Evolutionary conservation across 2,113 vertebrate species (phyloP), one percentile per base, ranked within the genome.

Genomic region (Melanerpes formicivorus): DNA sequence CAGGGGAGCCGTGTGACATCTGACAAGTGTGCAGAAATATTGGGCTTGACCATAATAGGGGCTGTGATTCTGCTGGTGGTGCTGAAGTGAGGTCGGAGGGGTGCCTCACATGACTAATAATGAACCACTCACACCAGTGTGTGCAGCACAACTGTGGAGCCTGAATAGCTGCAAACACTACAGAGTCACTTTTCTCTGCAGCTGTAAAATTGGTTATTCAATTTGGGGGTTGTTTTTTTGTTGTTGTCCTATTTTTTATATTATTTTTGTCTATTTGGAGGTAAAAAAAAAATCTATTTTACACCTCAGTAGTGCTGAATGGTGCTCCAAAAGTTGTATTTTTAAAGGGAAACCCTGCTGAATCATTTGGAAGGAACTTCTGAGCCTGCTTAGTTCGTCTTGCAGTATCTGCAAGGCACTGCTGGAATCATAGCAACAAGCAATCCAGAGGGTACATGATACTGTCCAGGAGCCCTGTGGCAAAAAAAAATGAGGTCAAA

Each of bases 1-100:
- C 75, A 83, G 78, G 71, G 67, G 58, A 79, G 77, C 75, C 11
- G 14, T 76, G 67, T 90, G 91, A 92, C 92, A 76, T 82, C 67
- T 74, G 87, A 76, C 71, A 89, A 95, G 52, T 80, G 78, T 74
- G 93, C 92, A 84, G 84, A 89, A 96, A 91, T 80, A 82, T 67
- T 74, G 87, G 90, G 69, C 60, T 81, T 85, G 84, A 37, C 81
- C 56, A 60, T 67, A 84, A 90, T 10, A 74, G 75, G 64, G 79
- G 56, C 81, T 70, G 87, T 40, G 87, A 74, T 90, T 84, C 75
- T 81, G 86, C 77, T 44, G 5, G 60, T 50, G 8, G 1, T n/a
- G 0, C 64, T 83, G 75, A 56, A 89, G 87, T 23, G 84, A 89
- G 81, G 89, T 70, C 77, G 75, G 87, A 60, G 87, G 84, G 83